Evolutionary conservation across 2,888 invertebrate species (phyloP).

Genomic region (Noctua comes): DNA sequence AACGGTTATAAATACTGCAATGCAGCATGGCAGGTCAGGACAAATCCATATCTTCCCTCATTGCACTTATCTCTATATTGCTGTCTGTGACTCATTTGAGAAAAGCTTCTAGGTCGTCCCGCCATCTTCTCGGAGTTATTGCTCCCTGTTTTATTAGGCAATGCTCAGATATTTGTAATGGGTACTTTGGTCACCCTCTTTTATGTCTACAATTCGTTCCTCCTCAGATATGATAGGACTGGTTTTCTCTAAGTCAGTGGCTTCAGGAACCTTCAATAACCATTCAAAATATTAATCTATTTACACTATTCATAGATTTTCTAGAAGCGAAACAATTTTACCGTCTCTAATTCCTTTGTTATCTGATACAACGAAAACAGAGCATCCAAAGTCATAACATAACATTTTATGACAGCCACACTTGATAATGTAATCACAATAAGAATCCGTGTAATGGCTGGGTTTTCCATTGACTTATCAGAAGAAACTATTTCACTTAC

Average conservation of each 20-base stretch:
- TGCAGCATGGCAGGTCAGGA: neutral
- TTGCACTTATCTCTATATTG: neutral
- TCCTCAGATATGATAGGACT: neutral
- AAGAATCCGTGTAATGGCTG: neutral
- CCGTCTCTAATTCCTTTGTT: conserved; percentile 5
- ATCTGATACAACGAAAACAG: neutral
- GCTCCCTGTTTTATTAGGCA: neutral
- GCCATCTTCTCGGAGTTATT: neutral
- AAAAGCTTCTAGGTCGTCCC: neutral
- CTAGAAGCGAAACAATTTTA: neutral
- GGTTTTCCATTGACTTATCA: conserved; percentile 24
- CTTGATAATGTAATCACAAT: conserved; percentile 23
- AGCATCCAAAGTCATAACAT: neutral
- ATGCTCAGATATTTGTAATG: neutral
- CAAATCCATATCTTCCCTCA: neutral
- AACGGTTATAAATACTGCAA: neutral
- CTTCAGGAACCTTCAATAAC: neutral
- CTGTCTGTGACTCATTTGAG: neutral
- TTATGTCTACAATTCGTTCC: neutral
- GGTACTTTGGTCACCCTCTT: neutral
- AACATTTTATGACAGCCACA: conserved; percentile 33
- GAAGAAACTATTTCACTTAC: neutral
- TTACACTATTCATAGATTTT: neutral
- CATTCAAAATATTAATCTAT: too few species aligned
- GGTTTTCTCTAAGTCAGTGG: neutral